Conservation (phyloP, 2,113 vertebrate species). For the Eptatretus burgeri region DNA sequence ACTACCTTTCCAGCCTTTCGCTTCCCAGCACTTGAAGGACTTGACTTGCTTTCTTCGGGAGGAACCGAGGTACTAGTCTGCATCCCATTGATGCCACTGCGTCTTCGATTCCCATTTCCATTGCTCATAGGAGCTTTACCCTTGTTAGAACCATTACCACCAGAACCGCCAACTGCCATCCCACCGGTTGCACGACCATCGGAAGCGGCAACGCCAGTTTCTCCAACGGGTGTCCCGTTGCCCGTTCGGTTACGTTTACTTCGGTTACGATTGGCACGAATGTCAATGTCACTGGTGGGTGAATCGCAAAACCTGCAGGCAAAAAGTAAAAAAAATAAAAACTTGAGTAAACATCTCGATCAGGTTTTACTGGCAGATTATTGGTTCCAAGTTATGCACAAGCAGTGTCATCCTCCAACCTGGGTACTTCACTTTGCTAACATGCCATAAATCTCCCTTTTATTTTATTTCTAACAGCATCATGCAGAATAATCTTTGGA, state of each 20-base stretch:
- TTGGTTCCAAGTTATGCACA: too few species aligned
- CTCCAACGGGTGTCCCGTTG: neutral
- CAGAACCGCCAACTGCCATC: neutral
- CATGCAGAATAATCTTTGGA: too few species aligned
- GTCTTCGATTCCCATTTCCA: conserved; percentile 57
- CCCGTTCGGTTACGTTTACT: conserved; percentile 54
- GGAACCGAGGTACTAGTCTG: conserved; percentile 52
- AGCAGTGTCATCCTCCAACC: too few species aligned
- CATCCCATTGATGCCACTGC: conserved; percentile 54
- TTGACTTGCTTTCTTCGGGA: conserved; percentile 55
- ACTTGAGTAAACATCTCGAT: too few species aligned
- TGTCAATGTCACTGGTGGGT: conserved; percentile 65
- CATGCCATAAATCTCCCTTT: too few species aligned
- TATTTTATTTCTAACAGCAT: too few species aligned
- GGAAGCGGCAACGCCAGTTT: neutral
- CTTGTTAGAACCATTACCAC: too few species aligned
- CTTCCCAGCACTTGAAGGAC: conserved; percentile 38
- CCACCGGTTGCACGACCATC: neutral
- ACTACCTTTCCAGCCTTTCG: conserved; percentile 52
- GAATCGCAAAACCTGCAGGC: conserved; percentile 68
- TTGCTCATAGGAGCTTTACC: conserved; percentile 13
- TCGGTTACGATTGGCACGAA: conserved; percentile 53
- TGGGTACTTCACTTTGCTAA: too few species aligned
- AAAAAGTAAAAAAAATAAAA: neutral
- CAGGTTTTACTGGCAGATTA: too few species aligned